Evolutionary conservation across 2,888 invertebrate species (phyloP), one percentile per base, ranked within the genome.

Genomic region (Metalampra italica): DNA sequence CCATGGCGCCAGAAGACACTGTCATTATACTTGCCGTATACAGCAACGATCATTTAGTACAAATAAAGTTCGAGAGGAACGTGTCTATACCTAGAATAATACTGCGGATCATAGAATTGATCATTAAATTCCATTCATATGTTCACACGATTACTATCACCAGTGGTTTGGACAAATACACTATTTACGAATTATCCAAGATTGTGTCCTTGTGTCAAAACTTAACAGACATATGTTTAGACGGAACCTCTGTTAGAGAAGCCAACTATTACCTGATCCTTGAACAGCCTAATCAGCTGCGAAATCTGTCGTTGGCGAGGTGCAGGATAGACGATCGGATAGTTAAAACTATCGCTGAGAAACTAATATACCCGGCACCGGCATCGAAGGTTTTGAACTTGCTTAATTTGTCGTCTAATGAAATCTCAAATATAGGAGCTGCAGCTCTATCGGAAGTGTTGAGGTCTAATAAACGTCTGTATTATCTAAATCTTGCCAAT

Each of bases 371-470:
- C 42, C 68, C 73, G 1, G 43, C 50, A 3, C 68, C 75, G 5
- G 69, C 75, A 0, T 75, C 82, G 0, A 68, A 64, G 47, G 61
- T 61, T 1, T 52, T 86, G 39, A 47, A 51, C 0, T 50, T 67
- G n/a, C 54, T 85, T 0, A 83, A 80, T 54, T 50, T 86, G 30
- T 59, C 81, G 1, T 64, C 75, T 0, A 85, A 86, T 46, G 64
- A 43, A 44, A 78, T 86, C 9, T 76, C 81, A 0, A 75, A 84
- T 55, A 9, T 51, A 0, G 84, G 83, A 0, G 72, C 62, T 0
- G 62, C 58, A 29, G 53, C 54, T 50, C 47, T 85, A 43, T 73
- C 68, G 1, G 52, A 71, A 1, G 65, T 64, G 0, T 46, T 85
- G 2, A 61, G 78, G 46, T 51, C 70, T 0, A 86, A 85, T 46